phyloP scores from a whole-genome alignment of 2,888 invertebrate species.

The Tipula helvola region DNA sequence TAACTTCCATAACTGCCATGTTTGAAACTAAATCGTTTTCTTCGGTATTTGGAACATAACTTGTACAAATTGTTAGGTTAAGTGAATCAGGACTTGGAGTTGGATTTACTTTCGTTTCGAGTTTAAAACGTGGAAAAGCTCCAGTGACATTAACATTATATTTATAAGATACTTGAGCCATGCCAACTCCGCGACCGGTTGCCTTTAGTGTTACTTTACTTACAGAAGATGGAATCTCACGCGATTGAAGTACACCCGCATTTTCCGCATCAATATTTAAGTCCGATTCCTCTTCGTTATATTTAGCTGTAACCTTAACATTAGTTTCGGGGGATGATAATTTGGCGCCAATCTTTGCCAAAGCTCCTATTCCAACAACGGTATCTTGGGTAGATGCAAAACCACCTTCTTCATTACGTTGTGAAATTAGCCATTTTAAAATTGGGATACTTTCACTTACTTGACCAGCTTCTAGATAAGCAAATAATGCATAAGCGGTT shows the following conservation, averaged over 20 bases:
- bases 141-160: conserved; percentile 40
- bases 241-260: conserved; percentile 68
- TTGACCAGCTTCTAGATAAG: no score
- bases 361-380: no score
- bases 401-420: no score
- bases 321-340: no score
- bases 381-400: no score
- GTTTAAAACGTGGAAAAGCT: conserved; percentile 72
- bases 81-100: conserved; percentile 58
- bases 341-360: no score
- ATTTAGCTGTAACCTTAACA: background rate
- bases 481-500: no score
- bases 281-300: background rate
- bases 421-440: no score
- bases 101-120: conserved; percentile 76
- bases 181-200: conserved; percentile 64
- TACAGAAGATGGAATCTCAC: conserved; percentile 42
- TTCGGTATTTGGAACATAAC: conserved; percentile 35
- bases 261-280: conserved; percentile 63
- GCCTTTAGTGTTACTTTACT: conserved; percentile 60
- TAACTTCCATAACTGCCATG: no score
- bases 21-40: conserved; percentile 44
- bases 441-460: no score
- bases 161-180: conserved; percentile 62
- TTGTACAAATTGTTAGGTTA: conserved; percentile 38